Conservation (phyloP, 2,888 invertebrate genomes). For the Acleris holmiana region DNA sequence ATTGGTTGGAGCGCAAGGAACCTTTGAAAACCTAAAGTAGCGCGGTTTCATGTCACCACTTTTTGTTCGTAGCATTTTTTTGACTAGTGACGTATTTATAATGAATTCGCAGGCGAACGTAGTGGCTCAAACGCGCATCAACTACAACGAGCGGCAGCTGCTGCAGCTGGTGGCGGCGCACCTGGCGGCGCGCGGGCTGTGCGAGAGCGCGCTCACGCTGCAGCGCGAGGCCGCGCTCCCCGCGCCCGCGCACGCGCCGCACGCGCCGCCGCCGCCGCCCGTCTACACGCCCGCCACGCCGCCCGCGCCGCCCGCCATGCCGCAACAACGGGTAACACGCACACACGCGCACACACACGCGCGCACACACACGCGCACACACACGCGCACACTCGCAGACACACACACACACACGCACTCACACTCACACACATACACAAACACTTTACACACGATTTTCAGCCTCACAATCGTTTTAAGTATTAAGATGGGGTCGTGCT, state of each 20-base stretch:
- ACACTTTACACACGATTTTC: no score
- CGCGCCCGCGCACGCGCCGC: conserved; percentile 72
- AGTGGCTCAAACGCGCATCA: conserved; percentile 97
- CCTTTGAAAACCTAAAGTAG: no score
- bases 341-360: neutral
- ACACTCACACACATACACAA: no score
- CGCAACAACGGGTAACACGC: conserved; percentile 1
- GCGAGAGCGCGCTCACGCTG: conserved; percentile 89
- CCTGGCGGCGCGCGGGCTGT: conserved; percentile 89
- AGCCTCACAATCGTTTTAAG: no score
- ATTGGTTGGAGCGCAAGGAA: no score
- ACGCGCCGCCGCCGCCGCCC: conserved; percentile 71
- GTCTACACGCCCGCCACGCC: conserved; percentile 83
- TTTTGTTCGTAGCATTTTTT: no score
- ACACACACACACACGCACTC: neutral
- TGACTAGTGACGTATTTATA: no score
- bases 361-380: neutral
- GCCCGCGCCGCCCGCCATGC: neutral
- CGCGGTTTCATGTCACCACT: no score
- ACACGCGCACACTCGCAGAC: neutral
- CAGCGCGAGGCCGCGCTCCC: conserved; percentile 91
- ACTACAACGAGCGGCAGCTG: conserved; percentile 96
- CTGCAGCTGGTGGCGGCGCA: conserved; percentile 96
- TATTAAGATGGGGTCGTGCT: no score
- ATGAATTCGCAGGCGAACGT: conserved; percentile 89